Evolutionary conservation across 2,888 invertebrate species (phyloP), one percentile per base, ranked within the genome.

Genomic region (Leptura quadrifasciata): DNA sequence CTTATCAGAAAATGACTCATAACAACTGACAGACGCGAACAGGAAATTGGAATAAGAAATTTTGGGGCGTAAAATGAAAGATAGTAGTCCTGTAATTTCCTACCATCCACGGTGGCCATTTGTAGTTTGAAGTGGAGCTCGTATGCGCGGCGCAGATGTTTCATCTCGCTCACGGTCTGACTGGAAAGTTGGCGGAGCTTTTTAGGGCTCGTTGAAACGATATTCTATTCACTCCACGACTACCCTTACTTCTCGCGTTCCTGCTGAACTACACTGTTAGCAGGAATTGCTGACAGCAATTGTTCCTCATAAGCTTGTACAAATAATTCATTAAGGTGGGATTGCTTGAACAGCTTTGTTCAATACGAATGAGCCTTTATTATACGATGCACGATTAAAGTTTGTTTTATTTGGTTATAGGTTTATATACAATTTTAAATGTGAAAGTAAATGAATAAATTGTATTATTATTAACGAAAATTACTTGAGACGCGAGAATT

Each of bases 31-130:
- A 89, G 89, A 89, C 89, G 89, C 89, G 89, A 89, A 89, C 88
- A 87, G 89, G 93, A 93, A 93, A 93, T 93, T 93, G 93, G 93
- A 93, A 93, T 93, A 93, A 93, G 93, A 93, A 93, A 93, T 93
- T 93, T 93, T 92, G 91, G 93, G 93, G 93, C 93, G 93, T 93
- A 93, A 93, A 93, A 93, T 93, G 93, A 93, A 93, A 93, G 93
- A 93, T 93, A 93, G 93, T 92, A 92, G 92, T 92, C 91, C 92
- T 91, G 93, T 93, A 93, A 93, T 93, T 93, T 93, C 93, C 93
- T 93, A 92, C 87, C 87, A 87, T 87, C 86, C 80, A 83, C 84
- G 81, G 80, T 81, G 85, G 82, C 81, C 85, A 86, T 85, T 86
- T 85, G 85, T 86, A 87, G 86, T 86, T 81, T 85, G 85, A 82